These are phyloP conservation scores for Cantharis lateralis DNA, from an alignment of 2,888 invertebrate species.

Conservation along the genomic window DNA sequence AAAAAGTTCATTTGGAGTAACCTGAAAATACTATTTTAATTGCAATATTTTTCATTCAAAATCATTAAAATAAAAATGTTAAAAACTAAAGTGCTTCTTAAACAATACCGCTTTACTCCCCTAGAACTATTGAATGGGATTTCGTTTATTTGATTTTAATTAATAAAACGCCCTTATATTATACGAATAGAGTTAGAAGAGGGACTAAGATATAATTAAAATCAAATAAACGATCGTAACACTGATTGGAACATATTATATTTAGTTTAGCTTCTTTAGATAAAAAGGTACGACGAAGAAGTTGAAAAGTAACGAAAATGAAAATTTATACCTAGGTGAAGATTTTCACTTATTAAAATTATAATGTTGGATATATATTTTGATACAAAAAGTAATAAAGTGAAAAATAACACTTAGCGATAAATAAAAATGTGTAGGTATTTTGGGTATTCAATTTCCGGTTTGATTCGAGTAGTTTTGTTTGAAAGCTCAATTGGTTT, in stretches of 20 bases:
- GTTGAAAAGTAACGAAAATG: background rate
- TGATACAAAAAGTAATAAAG: background rate
- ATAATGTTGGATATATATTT: background rate
- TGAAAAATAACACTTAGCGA: background rate
- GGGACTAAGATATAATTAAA: background rate
- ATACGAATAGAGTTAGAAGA: background rate
- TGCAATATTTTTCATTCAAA: background rate
- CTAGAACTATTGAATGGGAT: background rate
- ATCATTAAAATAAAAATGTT: background rate
- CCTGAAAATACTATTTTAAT: background rate
- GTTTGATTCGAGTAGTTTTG: constrained; percentile 2
- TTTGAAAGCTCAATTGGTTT: constrained; percentile 9
- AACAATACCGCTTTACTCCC: background rate
- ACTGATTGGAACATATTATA: background rate
- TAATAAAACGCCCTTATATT: background rate
- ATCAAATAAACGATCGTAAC: background rate
- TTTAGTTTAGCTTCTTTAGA: background rate
- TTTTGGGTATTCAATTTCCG: background rate
- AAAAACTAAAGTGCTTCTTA: background rate
- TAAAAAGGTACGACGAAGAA: too few relatives aligned
- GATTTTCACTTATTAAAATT: background rate
- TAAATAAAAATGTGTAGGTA: background rate
- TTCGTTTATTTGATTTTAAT: background rate
- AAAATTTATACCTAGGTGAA: too few relatives aligned
- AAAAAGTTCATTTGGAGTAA: background rate